Conservation (phyloP, 2,888 invertebrate species). For the Agonopterix subpropinquella region DNA sequence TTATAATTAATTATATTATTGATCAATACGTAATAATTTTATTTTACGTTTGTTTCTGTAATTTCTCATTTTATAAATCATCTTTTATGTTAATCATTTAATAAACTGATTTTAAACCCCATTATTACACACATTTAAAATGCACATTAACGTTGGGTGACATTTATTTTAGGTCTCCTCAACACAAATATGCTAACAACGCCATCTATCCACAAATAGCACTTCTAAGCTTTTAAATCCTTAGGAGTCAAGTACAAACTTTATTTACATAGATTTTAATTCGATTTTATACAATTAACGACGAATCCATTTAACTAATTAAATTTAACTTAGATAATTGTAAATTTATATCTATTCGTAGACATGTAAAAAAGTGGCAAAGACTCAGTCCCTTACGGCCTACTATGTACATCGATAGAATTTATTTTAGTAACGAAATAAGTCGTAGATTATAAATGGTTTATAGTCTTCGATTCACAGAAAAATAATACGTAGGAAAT, state of each 20-base stretch:
- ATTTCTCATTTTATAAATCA: too few relatives aligned
- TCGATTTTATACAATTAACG: slow-evolving; percentile 44
- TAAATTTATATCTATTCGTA: slow-evolving; percentile 44
- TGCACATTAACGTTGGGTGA: not conserved
- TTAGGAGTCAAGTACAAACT: slow-evolving; percentile 52
- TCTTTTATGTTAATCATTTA: too few relatives aligned
- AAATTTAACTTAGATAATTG: slow-evolving; percentile 21
- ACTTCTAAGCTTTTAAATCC: slow-evolving; percentile 24
- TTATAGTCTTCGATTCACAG: slow-evolving; percentile 19
- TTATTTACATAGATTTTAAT: slow-evolving; percentile 51
- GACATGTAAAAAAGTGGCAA: slow-evolving; percentile 74
- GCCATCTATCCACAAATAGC: slow-evolving; percentile 1
- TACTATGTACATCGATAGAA: slow-evolving; percentile 62
- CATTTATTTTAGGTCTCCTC: not conserved
- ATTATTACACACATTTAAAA: slow-evolving; percentile 3
- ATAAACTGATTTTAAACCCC: too few relatives aligned
- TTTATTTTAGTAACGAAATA: slow-evolving; percentile 4
- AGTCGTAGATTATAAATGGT: slow-evolving; percentile 17
- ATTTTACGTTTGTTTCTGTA: too few relatives aligned
- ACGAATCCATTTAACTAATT: slow-evolving; percentile 36
- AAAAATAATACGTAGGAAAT: slow-evolving; percentile 12
- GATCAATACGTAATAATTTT: too few relatives aligned
- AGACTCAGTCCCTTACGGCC: slow-evolving; percentile 64
- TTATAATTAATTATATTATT: too few relatives aligned
- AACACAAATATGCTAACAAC: not conserved